Percentiles rank a stretch among this genome's conserved stretches.
phyloP scores from a whole-genome alignment of 2,888 invertebrate genomes.

The Caenorhabditis drosophilae region DNA sequence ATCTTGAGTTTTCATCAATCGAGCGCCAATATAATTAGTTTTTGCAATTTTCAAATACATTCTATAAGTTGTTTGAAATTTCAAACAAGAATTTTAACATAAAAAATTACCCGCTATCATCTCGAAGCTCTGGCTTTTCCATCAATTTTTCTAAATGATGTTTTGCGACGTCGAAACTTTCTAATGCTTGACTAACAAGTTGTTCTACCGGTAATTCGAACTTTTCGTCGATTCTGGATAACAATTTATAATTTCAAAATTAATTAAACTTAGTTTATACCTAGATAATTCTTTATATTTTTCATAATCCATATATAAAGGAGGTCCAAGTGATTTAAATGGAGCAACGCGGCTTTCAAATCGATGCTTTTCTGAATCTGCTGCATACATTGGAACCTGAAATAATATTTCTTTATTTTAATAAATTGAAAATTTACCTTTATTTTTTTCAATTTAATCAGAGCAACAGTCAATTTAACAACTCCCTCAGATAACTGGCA shows the following conservation, averaged over 20 bases:
- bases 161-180: background rate
- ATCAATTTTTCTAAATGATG: constrained; percentile 2
- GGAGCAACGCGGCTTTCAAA: constrained; percentile 42
- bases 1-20: constrained; percentile 12
- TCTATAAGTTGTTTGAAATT: constrained; percentile 5
- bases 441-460: constrained; percentile 27
- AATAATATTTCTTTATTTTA: background rate
- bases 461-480: constrained; percentile 13
- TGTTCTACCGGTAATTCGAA: background rate
- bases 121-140: constrained; percentile 2
- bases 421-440: constrained; percentile 9
- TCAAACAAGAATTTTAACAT: background rate
- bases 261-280: background rate
- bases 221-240: constrained; percentile 15
- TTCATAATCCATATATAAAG: constrained; percentile 32
- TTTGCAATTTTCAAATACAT: constrained; percentile 5
- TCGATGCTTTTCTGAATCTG: constrained; percentile 33
- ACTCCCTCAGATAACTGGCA: constrained; percentile 17
- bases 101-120: constrained; percentile 5
- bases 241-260: no score
- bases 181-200: background rate
- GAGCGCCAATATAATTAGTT: constrained; percentile 9
- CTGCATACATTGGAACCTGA: constrained; percentile 35
- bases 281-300: constrained; percentile 13
- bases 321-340: constrained; percentile 26